A percentile compares a stretch with the other conserved stretches of the same genome.
Conservation (phyloP, 2,888 invertebrate genomes). For the Pimpla rufipes region DNA sequence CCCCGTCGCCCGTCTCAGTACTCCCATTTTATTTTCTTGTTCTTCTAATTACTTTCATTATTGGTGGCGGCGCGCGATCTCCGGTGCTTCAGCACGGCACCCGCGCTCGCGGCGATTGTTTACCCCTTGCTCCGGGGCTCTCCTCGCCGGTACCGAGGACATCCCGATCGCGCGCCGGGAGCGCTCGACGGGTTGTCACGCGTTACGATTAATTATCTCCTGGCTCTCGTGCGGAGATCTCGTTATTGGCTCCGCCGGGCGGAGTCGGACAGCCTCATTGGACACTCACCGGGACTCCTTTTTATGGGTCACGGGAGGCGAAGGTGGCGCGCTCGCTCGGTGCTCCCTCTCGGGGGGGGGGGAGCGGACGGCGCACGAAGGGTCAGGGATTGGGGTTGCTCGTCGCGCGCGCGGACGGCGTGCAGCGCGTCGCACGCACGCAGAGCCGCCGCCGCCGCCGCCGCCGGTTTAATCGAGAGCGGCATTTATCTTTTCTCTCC, state of each 20-base stretch:
- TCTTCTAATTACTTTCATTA: conserved; percentile 51
- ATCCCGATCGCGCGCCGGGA: background rate
- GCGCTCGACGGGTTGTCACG: conserved; percentile 47
- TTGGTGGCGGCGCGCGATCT: background rate
- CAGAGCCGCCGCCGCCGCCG: no score
- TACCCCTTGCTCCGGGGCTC: no score
- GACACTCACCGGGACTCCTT: conserved; percentile 16
- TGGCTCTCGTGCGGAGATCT: conserved; percentile 60
- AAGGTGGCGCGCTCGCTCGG: background rate
- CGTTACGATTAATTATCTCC: conserved; percentile 66
- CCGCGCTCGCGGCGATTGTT: background rate
- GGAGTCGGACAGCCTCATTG: background rate
- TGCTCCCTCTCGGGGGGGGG: no score
- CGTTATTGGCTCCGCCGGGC: conserved; percentile 56
- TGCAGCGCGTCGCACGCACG: background rate
- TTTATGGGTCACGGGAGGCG: conserved; percentile 47
- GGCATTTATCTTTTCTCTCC: background rate
- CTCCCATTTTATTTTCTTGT: conserved; percentile 1
- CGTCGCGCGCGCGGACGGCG: no score
- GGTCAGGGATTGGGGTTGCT: conserved; percentile 5
- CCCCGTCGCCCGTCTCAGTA: background rate
- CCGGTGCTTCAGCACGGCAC: background rate
- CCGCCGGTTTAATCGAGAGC: background rate
- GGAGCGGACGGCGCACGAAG: background rate
- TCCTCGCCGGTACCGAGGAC: no score